Conservation (phyloP, 2,113 vertebrate genomes). For the Ammodytes marinus region DNA sequence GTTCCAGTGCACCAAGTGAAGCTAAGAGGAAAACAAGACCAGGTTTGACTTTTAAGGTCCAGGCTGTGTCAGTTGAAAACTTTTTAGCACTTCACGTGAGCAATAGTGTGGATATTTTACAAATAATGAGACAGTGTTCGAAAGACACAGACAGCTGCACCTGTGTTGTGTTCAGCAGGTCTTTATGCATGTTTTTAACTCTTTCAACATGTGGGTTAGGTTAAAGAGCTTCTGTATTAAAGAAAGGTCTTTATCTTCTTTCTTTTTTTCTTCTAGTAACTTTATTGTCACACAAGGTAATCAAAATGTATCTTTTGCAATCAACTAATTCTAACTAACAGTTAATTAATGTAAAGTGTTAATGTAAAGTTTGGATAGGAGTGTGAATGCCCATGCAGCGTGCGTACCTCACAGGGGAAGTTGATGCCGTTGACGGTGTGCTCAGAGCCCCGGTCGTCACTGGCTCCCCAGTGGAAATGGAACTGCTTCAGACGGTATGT, state of each 20-base stretch:
- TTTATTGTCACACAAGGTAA: too few relatives aligned
- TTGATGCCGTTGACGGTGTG: conserved; percentile 88
- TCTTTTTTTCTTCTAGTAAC: too few relatives aligned
- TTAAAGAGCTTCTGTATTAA: background rate
- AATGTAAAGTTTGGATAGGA: too few relatives aligned
- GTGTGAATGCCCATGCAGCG: conserved; percentile 36
- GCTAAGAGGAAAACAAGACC: conserved; percentile 77
- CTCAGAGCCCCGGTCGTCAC: conserved; percentile 91
- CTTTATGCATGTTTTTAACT: background rate
- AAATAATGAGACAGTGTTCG: background rate
- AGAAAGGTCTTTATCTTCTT: background rate
- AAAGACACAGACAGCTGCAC: background rate
- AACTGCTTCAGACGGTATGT: conserved; percentile 92
- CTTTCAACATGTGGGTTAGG: background rate
- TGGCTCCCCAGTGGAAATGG: conserved; percentile 96
- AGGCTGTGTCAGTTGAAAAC: background rate
- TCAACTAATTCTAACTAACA: too few relatives aligned
- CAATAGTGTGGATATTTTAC: background rate
- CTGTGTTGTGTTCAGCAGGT: background rate
- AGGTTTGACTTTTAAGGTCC: background rate
- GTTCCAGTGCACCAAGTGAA: conserved; percentile 99
- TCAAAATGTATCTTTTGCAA: too few relatives aligned
- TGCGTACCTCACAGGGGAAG: conserved; percentile 91
- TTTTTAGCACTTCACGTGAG: background rate
- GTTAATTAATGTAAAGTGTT: too few relatives aligned